phyloP scores from a whole-genome alignment of 2,113 vertebrate genomes.

The Mesitornis unicolor region DNA sequence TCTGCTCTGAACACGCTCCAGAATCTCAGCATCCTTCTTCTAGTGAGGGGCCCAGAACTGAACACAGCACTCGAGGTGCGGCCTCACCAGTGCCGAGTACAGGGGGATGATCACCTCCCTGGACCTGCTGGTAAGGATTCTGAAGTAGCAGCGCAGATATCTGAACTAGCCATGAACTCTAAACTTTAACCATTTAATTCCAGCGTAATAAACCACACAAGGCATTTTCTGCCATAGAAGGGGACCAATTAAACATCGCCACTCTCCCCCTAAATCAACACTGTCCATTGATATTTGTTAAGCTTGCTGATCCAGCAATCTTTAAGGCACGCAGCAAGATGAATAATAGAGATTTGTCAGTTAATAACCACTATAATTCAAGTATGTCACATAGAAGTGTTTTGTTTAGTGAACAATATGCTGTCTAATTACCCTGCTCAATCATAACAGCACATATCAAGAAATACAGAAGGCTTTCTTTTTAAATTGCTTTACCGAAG shows the following conservation, averaged over 20 bases:
- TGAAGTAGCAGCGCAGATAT: background rate
- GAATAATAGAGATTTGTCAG: slow-evolving; percentile 88
- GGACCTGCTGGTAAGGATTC: too few relatives aligned
- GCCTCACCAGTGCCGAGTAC: too few relatives aligned
- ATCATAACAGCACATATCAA: slow-evolving; percentile 83
- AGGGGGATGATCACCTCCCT: too few relatives aligned
- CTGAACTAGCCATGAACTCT: background rate
- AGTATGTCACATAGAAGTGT: slow-evolving; percentile 84
- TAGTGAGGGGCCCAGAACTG: too few relatives aligned
- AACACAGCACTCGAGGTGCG: too few relatives aligned
- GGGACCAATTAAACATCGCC: background rate
- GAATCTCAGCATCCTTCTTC: too few relatives aligned
- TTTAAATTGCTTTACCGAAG: slow-evolving; percentile 8
- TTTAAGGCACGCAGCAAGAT: slow-evolving; percentile 77
- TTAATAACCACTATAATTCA: slow-evolving; percentile 94
- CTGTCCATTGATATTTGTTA: slow-evolving; percentile 37
- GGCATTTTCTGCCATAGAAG: background rate
- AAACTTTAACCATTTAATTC: slow-evolving; percentile 31
- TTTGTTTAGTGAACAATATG: slow-evolving; percentile 92
- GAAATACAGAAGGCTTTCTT: slow-evolving; percentile 49
- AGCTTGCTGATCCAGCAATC: slow-evolving; percentile 73
- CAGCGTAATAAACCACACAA: background rate
- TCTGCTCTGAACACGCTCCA: too few relatives aligned
- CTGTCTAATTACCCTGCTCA: slow-evolving; percentile 90
- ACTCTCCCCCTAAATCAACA: slow-evolving; percentile 29